Conservation (phyloP, 2,113 vertebrate genomes). For the Siphamia tubifer region DNA sequence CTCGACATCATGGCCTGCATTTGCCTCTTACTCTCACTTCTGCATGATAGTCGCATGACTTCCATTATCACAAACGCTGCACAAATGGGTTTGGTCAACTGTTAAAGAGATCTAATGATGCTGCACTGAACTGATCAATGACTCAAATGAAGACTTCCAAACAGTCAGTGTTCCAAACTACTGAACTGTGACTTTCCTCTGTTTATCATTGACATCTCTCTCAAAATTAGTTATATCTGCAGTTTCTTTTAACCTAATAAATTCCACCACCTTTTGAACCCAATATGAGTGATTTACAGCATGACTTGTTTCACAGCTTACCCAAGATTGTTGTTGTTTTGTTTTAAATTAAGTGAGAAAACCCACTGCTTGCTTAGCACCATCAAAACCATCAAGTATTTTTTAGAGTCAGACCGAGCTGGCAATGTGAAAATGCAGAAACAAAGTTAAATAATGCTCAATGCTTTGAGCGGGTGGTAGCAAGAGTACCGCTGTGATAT, state of each 20-base stretch:
- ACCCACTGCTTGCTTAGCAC: background rate
- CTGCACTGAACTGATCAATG: slow-evolving; percentile 20
- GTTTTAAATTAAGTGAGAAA: background rate
- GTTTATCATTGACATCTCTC: background rate
- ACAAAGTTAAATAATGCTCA: background rate
- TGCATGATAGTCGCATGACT: slow-evolving; percentile 18
- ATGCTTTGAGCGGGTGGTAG: background rate
- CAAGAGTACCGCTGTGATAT: background rate
- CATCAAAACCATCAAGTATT: background rate
- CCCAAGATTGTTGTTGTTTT: background rate
- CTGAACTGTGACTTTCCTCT: background rate
- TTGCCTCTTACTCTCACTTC: slow-evolving; percentile 26
- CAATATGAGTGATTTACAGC: too few species aligned
- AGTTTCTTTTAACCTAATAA: too few species aligned
- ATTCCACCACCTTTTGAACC: too few species aligned
- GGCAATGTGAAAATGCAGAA: background rate
- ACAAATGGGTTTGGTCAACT: slow-evolving; percentile 33
- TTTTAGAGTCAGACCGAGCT: background rate
- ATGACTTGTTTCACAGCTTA: background rate
- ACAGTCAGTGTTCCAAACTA: background rate
- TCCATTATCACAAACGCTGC: slow-evolving; percentile 27
- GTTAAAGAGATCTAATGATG: slow-evolving; percentile 42
- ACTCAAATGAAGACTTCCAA: slow-evolving; percentile 25
- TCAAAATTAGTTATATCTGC: background rate
- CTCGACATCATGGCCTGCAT: slow-evolving; percentile 24